Evolutionary conservation across 2,797 vertebrate genomes (phyloP).

Genomic region (Alectoris magna): DNA sequence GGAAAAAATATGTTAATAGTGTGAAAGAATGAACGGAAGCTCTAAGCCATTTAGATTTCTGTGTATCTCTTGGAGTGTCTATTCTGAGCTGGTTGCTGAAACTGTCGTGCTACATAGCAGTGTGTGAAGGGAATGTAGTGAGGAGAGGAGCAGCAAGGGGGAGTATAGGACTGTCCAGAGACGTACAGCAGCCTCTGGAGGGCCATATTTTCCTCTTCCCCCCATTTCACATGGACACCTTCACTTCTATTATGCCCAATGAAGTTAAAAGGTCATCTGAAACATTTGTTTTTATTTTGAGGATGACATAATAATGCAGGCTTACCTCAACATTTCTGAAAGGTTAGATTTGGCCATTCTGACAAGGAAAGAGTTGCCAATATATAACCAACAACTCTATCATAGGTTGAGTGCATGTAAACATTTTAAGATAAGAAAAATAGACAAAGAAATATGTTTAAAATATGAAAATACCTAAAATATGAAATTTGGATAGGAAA

Average conservation of each 20-base stretch:
- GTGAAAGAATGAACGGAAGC: background rate
- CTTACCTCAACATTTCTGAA: background rate
- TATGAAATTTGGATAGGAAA: background rate
- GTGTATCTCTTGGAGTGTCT: background rate
- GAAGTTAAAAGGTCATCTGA: background rate
- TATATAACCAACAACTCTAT: background rate
- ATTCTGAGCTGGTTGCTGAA: background rate
- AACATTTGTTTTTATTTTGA: background rate
- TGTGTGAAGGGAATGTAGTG: background rate
- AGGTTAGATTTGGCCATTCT: background rate
- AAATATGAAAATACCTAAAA: background rate
- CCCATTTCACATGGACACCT: background rate
- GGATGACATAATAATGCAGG: background rate
- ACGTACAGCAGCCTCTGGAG: background rate
- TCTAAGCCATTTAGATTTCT: background rate
- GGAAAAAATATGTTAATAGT: background rate
- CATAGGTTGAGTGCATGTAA: background rate
- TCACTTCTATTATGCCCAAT: background rate
- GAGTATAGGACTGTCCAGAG: background rate
- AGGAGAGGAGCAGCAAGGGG: constrained; percentile 30
- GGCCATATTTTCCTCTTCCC: background rate
- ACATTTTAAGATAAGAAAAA: background rate
- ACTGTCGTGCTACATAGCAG: accelerated
- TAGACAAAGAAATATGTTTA: background rate
- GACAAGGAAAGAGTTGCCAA: background rate